Evolutionary conservation across 2,797 vertebrate genomes (phyloP).

Genomic region (Pachyuromys duprasi): DNA sequence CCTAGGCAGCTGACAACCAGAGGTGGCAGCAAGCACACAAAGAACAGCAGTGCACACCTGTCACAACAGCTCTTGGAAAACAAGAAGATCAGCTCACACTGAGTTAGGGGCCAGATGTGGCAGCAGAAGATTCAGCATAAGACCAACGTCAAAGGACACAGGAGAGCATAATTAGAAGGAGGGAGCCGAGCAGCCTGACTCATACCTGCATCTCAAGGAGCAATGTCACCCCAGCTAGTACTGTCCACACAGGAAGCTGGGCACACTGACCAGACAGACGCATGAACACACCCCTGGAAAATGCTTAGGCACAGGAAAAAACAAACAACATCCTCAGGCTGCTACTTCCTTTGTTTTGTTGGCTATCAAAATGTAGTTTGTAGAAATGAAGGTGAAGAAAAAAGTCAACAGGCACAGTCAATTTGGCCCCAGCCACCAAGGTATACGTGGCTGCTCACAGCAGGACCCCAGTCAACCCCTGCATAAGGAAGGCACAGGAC

Average conservation of each 20-base stretch:
- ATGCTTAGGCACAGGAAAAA: not conserved
- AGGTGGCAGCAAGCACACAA: not conserved
- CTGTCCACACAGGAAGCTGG: not conserved
- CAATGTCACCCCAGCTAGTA: no score
- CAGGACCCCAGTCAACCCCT: not conserved
- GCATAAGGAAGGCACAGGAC: fast-evolving
- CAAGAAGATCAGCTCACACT: not conserved
- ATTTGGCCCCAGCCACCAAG: not conserved
- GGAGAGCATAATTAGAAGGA: not conserved
- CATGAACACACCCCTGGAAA: not conserved
- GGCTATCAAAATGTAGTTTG: not conserved
- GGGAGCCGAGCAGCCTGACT: not conserved
- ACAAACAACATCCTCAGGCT: no score
- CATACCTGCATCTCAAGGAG: not conserved
- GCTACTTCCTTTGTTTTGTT: not conserved
- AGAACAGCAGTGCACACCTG: not conserved
- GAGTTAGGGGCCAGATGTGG: not conserved
- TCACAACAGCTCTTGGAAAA: not conserved
- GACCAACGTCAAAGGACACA: not conserved
- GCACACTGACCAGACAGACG: no score
- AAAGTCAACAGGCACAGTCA: not conserved
- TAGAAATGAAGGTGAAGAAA: not conserved
- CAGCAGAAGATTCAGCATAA: not conserved
- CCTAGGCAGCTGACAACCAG: not conserved
- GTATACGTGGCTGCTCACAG: fast-evolving